phyloP scores from a whole-genome alignment of 2,888 invertebrate species.

The Drosophila setosimentum region DNA sequence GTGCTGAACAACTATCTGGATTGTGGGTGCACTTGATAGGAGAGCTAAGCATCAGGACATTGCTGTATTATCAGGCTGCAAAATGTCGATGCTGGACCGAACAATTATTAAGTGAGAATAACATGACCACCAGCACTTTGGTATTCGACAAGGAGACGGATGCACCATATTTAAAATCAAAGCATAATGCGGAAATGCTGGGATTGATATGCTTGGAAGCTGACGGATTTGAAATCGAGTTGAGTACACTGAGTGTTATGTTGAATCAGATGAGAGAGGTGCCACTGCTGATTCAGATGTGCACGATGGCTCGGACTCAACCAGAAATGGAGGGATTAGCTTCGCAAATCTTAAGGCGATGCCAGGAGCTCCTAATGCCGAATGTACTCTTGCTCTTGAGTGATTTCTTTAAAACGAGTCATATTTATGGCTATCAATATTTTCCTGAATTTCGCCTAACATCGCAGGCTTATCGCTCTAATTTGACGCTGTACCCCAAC shows the following conservation, averaged over 20 bases:
- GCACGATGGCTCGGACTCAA: conserved; percentile 4
- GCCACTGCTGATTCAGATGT: conserved; percentile 48
- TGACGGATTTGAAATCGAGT: background rate
- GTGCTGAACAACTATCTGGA: conserved; percentile 4
- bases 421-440: conserved; percentile 22
- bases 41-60: conserved; percentile 32
- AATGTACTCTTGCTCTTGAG: conserved; percentile 41
- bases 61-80: conserved; percentile 41
- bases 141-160: conserved; percentile 29
- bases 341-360: conserved; percentile 9
- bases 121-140: conserved; percentile 13
- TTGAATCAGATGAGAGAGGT: conserved; percentile 50
- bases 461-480: conserved; percentile 8
- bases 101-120: conserved; percentile 11
- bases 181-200: conserved; percentile 44
- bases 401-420: conserved; percentile 22
- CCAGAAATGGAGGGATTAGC: background rate
- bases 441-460: conserved; percentile 38
- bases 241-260: conserved; percentile 38
- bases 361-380: conserved; percentile 31
- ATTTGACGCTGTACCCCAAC: conserved; percentile 34
- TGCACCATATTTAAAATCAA: conserved; percentile 16
- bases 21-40: conserved; percentile 45
- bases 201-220: conserved; percentile 35
- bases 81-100: conserved; percentile 47